Evolutionary conservation across 1,140 invertebrate genomes (phyloP), one percentile per base, ranked within the genome.

Genomic region (Philopotamus ludificatus): DNA sequence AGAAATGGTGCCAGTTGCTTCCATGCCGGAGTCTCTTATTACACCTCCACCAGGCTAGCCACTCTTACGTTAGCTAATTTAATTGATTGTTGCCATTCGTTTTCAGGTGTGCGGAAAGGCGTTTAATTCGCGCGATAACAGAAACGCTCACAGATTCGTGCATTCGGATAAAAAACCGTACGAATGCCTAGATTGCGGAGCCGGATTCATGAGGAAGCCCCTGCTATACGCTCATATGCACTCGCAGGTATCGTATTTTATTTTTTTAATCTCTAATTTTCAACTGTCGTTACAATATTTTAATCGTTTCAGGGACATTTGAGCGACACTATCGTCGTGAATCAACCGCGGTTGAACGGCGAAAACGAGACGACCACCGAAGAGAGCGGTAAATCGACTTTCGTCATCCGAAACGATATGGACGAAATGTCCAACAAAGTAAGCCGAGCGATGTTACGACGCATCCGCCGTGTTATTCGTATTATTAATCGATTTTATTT

Each of bases 141-240:
- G 90, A 57, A 92, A 93, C 80, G 88, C 90, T 9, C 91, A 93
- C 74, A 82, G 89, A 44, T 92, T 91, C 75, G 87, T 92, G 42
- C 91, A 94, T 74, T 91, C 89, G 65, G 88, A 92, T 70, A 90
- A 92, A 73, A 93, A 93, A 71, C 91, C 91, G 0, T 94, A 92
- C 72, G 89, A 92, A 74, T 94, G 92, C 75, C 74, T 88, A 23
- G 85, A 89, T 1, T 94, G 92, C 72, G 89, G 89, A 1, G 83
- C 85, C 68, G 90, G 89, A 7, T 94, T 90, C 71, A 93, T 93
- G 90, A 77, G 92, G 18, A 93, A 93, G 73, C 89, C 90, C 12
- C 78, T 89, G 42, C 79, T 94, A 0, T 87, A 90, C 67, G 81
- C 85, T n/a, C 91, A 94, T 68, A 91, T 92, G 86, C 84, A 88